phyloP scores from a whole-genome alignment of 2,113 vertebrate genomes.

The Hucho hucho region DNA sequence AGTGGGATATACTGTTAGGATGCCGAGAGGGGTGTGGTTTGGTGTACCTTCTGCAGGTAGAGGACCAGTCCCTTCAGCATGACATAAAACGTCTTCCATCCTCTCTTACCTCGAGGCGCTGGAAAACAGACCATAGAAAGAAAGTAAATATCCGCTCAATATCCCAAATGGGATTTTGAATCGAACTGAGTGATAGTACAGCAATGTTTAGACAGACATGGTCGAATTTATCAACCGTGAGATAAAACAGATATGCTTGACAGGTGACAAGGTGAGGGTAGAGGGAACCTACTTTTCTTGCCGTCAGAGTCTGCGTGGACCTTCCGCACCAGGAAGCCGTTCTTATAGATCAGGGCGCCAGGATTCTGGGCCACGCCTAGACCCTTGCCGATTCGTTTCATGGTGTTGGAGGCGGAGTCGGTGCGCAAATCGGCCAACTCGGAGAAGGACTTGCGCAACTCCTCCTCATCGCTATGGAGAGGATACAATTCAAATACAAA shows the following conservation, averaged over 20 bases:
- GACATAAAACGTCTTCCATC: slow-evolving; percentile 94
- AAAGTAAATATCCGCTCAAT: not conserved
- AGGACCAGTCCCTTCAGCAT: slow-evolving; percentile 95
- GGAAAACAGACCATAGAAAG: slow-evolving; percentile 34
- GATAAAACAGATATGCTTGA: not conserved
- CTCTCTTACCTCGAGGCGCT: slow-evolving; percentile 93
- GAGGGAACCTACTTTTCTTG: slow-evolving; percentile 84
- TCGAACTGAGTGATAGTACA: not conserved
- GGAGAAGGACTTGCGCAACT: slow-evolving; percentile 86
- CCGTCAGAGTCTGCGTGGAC: slow-evolving; percentile 94
- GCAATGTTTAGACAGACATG: too few relatives aligned
- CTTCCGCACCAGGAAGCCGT: slow-evolving; percentile 91
- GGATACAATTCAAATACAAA: not conserved
- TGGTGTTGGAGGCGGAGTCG: slow-evolving; percentile 88
- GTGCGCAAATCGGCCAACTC: slow-evolving; percentile 82
- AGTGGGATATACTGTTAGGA: not conserved
- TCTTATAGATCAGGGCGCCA: slow-evolving; percentile 87
- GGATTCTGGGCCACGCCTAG: slow-evolving; percentile 87
- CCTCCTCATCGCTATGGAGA: slow-evolving; percentile 88
- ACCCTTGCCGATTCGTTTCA: slow-evolving; percentile 85
- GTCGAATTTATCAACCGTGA: not conserved
- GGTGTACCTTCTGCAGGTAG: slow-evolving; percentile 93
- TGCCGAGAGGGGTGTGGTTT: not conserved
- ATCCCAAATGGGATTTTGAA: not conserved
- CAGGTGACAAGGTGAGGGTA: not conserved